Evolutionary conservation across 2,888 invertebrate species (phyloP), one percentile per base, ranked within the genome.

Genomic region (Meta bourneti): DNA sequence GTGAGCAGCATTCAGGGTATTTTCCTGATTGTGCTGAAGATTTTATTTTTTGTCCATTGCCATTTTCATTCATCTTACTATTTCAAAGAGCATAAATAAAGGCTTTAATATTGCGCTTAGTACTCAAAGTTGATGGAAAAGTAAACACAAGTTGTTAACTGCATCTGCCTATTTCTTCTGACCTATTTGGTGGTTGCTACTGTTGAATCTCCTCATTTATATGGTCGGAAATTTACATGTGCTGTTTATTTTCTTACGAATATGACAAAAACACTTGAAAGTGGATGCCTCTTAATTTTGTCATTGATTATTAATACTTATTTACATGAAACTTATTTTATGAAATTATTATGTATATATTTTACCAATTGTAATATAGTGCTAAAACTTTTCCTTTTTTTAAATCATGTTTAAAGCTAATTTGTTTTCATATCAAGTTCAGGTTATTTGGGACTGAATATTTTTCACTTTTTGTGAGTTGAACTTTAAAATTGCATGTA

Each of bases 31-130:
- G 61, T 81, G 80, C 52, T 81, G 20, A 90, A 82, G 75, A 74
- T 77, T 20, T 86, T 91, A 72, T 77, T 90, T 86, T 81, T 75
- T 81, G 61, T 61, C 61, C 87, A 72, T 71, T 54, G 54, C 54
- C 72, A 80, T 72, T 20, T 19, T 86, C 71, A 86, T 79, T 86
- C 69, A 51, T 85, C 70, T 85, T 80, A 83, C 4, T 80, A 74
- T 51, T 85, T 80, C 34, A 34, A 61, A 70, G 48, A 34, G 61
- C 70, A 84, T 84, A 52, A 52, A n/a, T 48, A 77, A 74, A 74
- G 20, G 48, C 74, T 74, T 74, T 48, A 34, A 34, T 48, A 74
- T 74, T 74, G 34, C 20, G 34, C 13, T 54, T 54, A 54, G n/a
- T n/a, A 54, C 52, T 79, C 20, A 13, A 61, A 54, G 48, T 74